Conservation (phyloP, 1,140 invertebrate genomes). For the Tetramorium simillimum region DNA sequence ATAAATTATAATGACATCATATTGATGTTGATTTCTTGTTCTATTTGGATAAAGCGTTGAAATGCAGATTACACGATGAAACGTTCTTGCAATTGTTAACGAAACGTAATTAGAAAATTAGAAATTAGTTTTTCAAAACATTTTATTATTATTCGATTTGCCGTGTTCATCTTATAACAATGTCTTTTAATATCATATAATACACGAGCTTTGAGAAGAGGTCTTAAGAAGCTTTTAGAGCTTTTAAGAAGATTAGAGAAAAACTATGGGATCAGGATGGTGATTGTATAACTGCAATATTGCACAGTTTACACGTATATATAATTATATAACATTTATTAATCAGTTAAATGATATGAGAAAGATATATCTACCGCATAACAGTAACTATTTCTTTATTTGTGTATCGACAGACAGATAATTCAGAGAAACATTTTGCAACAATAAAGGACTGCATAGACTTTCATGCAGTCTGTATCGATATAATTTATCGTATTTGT, state of each 20-base stretch:
- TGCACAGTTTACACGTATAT: conserved; percentile 8
- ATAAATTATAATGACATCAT: too few species aligned
- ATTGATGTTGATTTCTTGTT: too few species aligned
- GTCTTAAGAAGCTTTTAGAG: background rate
- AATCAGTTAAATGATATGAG: conserved; percentile 22
- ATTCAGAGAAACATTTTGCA: conserved; percentile 38
- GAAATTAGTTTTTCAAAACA: conserved; percentile 5
- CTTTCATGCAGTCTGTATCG: background rate
- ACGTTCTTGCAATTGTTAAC: background rate
- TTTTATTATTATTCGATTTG: background rate
- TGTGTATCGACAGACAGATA: conserved; percentile 24
- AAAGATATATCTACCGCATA: background rate
- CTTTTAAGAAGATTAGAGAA: background rate
- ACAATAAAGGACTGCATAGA: background rate
- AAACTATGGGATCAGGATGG: background rate
- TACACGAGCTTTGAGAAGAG: background rate
- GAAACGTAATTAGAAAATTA: background rate
- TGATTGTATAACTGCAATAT: conserved; percentile 8
- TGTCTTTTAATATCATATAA: background rate
- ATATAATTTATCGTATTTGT: background rate
- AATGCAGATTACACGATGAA: background rate
- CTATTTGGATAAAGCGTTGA: background rate
- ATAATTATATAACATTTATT: conserved; percentile 61
- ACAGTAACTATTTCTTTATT: conserved; percentile 14
- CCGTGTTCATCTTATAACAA: background rate